Evolutionary conservation across 2,797 vertebrate genomes (phyloP), one percentile per base, ranked within the genome.

Genomic region (Lagorchestes hirsutus): DNA sequence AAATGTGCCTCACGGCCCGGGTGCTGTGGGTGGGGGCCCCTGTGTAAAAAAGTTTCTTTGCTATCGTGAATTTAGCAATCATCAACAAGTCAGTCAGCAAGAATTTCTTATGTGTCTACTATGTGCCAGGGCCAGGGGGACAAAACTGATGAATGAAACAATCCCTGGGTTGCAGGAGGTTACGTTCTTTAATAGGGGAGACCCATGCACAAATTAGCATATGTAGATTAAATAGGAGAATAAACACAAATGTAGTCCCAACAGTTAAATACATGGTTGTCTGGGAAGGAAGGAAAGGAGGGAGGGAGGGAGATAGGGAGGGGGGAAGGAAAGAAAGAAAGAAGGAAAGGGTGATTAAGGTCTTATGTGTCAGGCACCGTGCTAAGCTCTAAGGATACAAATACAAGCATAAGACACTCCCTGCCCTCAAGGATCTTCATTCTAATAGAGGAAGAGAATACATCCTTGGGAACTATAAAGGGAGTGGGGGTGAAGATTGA

Each of bases 291-390:
- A 46, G 9, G 74, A 31, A 40, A 29, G 14, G 5, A 31, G 14
- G 14, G 3, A 1, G 31, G 31, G 4, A 0, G 13, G 34, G 5
- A 8, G 18, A 18, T 0, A 5, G 5, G 10, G 10, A 13, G 4
- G 34, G 9, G 6, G 13, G 34, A 1, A 34, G 16, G 14, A 0
- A 5, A 2, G 29, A 13, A 29, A 5, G 4, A 6, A 3, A 16
- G 4, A 6, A 14, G n/a, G n/a, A 34, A n/a, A 74, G 16, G n/a
- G 46, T 46, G 18, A 46, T 82, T 27, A 46, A 46, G 74, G 18
- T 74, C 62, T 74, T 22, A 40, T 40, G 62, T 3, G 22, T 82
- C 40, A 46, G 18, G 18, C 67, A 46, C 40, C 40, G 4, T 82
- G 40, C 67, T 82, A 46, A 82, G 16, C 62, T 18, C 62, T 74